Evolutionary conservation across 1,140 invertebrate genomes (phyloP).

Genomic region (Lerema accius): DNA sequence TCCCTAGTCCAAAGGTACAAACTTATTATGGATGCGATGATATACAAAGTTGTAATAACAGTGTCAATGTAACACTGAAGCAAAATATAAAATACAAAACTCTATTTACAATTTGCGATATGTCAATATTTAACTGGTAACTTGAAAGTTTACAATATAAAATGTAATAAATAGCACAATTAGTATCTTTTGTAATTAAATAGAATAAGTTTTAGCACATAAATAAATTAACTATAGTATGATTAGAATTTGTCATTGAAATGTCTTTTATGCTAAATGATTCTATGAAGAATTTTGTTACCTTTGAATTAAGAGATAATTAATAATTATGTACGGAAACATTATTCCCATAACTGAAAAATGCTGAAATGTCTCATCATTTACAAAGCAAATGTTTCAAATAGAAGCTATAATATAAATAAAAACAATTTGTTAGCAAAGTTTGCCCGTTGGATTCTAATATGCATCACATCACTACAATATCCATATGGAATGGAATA

Average conservation of each 20-base stretch:
- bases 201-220: constrained; percentile 1
- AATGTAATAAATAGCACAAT: constrained; percentile 6
- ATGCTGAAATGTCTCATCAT: too few relatives aligned
- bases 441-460: too few relatives aligned
- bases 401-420: too few relatives aligned
- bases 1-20: constrained; percentile 50
- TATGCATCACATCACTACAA: too few relatives aligned
- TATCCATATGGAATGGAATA: too few relatives aligned
- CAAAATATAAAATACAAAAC: constrained; percentile 7
- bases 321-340: too few relatives aligned
- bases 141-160: constrained; percentile 1
- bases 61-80: neutral
- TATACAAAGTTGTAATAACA: constrained; percentile 20
- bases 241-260: neutral
- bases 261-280: neutral
- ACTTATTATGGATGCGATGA: constrained; percentile 4
- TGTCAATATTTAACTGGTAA: neutral
- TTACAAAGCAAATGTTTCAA: too few relatives aligned
- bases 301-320: too few relatives aligned
- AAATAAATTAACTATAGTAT: neutral
- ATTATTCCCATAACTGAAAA: too few relatives aligned
- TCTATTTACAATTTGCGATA: neutral
- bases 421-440: too few relatives aligned
- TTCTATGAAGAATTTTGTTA: too few relatives aligned
- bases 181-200: constrained; percentile 1